phyloP scores from a whole-genome alignment of 2,888 invertebrate species.

The Drosophila leonis region DNA sequence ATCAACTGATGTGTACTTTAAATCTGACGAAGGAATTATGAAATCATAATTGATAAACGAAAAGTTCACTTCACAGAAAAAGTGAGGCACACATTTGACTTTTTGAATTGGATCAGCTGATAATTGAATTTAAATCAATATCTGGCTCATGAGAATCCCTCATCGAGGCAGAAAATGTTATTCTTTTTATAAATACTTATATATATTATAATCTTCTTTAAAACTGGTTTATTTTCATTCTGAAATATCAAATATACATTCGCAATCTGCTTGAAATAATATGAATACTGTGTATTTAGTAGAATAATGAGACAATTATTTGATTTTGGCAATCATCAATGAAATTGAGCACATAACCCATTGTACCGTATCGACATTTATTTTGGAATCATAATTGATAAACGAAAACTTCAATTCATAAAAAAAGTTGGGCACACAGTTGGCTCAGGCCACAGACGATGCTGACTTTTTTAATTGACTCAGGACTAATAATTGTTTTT shows the following conservation, averaged over 20 bases:
- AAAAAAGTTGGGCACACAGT: too few species aligned
- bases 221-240: neutral
- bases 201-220: neutral
- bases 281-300: neutral
- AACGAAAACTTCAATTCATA: neutral
- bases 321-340: neutral
- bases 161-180: neutral
- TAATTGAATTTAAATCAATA: neutral
- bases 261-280: neutral
- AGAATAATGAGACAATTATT: neutral
- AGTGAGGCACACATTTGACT: too few species aligned
- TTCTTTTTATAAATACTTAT: neutral
- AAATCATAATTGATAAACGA: neutral
- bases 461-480: too few species aligned
- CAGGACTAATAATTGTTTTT: too few species aligned
- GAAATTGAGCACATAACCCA: too few species aligned
- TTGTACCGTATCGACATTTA: too few species aligned
- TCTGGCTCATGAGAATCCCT: too few species aligned
- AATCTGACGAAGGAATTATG: neutral
- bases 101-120: too few species aligned
- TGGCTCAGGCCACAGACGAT: too few species aligned
- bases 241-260: neutral
- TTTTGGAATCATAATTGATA: neutral
- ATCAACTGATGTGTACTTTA: neutral
- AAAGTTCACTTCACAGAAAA: neutral